Conservation (phyloP, 2,113 vertebrate genomes). For the Vulpes ferrilata region DNA sequence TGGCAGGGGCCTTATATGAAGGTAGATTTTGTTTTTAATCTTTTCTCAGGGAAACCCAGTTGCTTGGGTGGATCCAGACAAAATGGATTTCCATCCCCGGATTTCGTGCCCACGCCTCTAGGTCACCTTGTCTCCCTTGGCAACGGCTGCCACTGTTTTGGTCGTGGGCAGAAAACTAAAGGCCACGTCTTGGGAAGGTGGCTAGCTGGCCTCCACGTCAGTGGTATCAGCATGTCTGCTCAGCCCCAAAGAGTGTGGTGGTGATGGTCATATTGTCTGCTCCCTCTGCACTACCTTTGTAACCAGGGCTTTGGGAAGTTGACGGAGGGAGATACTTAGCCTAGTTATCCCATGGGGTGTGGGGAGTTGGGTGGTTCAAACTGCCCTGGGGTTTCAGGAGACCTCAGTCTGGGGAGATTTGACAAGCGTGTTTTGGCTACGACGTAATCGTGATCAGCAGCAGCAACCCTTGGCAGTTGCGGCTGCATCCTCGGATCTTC, state of each 20-base stretch:
- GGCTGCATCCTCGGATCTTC: background rate
- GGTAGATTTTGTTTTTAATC: background rate
- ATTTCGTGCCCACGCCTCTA: constrained; percentile 68
- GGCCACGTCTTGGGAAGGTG: constrained; percentile 49
- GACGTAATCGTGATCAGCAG: background rate
- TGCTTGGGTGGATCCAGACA: constrained; percentile 64
- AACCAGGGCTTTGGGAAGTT: constrained; percentile 22
- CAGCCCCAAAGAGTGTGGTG: background rate
- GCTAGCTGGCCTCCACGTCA: background rate
- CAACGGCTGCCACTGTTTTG: constrained; percentile 73
- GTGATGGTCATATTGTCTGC: constrained; percentile 14
- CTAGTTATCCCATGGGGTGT: background rate
- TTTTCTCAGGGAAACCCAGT: constrained; percentile 27
- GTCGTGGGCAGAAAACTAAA: constrained; percentile 65
- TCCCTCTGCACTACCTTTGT: background rate
- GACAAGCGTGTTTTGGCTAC: background rate
- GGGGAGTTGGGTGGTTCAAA: background rate
- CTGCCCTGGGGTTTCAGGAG: background rate
- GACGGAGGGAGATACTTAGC: constrained; percentile 14
- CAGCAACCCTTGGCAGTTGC: background rate
- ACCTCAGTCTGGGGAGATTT: background rate
- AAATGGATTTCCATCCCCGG: constrained; percentile 66
- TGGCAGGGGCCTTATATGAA: background rate
- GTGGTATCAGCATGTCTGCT: background rate
- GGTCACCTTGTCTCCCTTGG: constrained; percentile 71